Evolutionary conservation across 2,113 vertebrate species (phyloP), one percentile per base, ranked within the genome.

Genomic region (Vulpes vulpes): DNA sequence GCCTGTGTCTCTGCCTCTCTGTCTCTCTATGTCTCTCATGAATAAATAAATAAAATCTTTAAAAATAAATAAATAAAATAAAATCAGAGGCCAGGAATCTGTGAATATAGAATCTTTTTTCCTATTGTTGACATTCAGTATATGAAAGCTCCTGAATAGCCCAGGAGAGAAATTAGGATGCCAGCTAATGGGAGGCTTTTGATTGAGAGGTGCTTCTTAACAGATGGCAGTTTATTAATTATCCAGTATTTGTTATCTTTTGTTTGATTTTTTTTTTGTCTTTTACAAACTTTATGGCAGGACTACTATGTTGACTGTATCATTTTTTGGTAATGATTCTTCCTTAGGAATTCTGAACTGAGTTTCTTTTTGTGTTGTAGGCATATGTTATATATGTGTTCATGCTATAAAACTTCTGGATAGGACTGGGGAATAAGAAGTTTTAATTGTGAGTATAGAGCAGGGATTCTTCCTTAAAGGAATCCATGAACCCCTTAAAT

Each of bases 201-300:
- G n/a, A 84, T 88, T 94, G 89, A 95, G 53, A 94, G 78, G 25
- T 95, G 27, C 59, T 91, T 90, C 32, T 94, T 82, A 32, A 88
- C 38, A 94, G 85, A 92, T 23, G 43, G 73, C 15, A 89, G 35
- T 84, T 81, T 74, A 88, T 59, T 94, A 91, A 96, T 91, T 96
- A 64, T 4, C 30, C n/a, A 78, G 1, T 67, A 17, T 96, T 95
- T 92, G 17, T 89, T 85, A 35, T 78, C n/a, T 84, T 88, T 93
- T 87, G 16, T 64, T 80, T 89, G 20, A 17, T 38, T 69, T 88
- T 60, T 43, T 35, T 64, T n/a, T 62, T 84, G 7, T 65, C 17
- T 83, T 81, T 90, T 92, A 11, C 35, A 93, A 38, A 38, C 30
- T 93, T 91, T 89, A 30, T 96, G 69, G 10, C n/a, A 96, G 23